A percentile compares a stretch with the other conserved stretches of the same genome.
Evolutionary conservation across 2,797 vertebrate genomes (phyloP).

Genomic region (Psittacula echo): DNA sequence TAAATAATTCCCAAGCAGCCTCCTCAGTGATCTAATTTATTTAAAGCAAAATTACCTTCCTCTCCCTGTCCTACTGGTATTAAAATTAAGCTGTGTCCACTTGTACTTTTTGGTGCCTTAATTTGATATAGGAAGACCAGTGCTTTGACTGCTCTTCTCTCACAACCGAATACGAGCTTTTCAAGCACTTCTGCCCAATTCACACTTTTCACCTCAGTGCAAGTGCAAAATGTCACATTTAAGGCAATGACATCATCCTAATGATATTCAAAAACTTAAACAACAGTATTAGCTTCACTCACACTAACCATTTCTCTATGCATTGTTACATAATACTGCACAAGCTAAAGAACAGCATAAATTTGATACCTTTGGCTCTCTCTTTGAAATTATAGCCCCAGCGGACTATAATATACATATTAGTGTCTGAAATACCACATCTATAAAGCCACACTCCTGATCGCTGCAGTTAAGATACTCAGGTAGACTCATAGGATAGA

Average conservation of each 20-base stretch:
- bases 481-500: background rate
- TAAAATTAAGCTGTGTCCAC: constrained; percentile 22
- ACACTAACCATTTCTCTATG: background rate
- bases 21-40: constrained; percentile 48
- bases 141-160: background rate
- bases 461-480: background rate
- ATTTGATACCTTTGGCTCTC: background rate
- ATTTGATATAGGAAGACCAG: background rate
- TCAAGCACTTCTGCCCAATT: background rate
- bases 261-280: background rate
- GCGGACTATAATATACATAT: fast-evolving
- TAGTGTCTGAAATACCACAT: background rate
- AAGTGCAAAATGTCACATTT: background rate
- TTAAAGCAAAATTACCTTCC: constrained; percentile 55
- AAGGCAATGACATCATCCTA: background rate
- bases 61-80: background rate
- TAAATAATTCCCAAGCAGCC: constrained; percentile 41
- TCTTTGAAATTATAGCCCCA: background rate
- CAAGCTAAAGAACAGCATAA: background rate
- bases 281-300: background rate
- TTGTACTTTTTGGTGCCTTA: background rate
- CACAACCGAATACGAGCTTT: background rate
- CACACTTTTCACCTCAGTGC: background rate
- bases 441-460: background rate
- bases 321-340: background rate